Evolutionary conservation across 1,140 invertebrate species (phyloP).

Genomic region (Sweltsa coloradensis): DNA sequence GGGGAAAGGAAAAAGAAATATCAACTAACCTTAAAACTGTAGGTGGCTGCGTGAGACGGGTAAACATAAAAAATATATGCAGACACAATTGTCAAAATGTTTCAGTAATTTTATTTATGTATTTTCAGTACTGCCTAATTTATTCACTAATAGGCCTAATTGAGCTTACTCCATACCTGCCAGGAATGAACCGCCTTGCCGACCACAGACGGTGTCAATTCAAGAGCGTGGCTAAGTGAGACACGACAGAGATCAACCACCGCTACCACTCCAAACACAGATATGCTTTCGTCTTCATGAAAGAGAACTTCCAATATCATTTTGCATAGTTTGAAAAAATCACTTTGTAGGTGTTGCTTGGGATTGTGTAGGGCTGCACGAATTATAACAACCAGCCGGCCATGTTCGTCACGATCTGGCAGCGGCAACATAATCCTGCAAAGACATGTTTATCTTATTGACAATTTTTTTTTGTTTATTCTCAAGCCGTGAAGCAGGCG

Average conservation of each 20-base stretch:
- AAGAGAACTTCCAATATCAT: slow-evolving; percentile 19
- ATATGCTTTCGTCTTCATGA: slow-evolving; percentile 33
- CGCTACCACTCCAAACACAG: slow-evolving; percentile 42
- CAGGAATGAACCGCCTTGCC: slow-evolving; percentile 45
- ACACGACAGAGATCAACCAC: slow-evolving; percentile 46
- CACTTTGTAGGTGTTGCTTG: slow-evolving; percentile 34
- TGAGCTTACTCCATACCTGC: no score
- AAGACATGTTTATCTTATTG: no score
- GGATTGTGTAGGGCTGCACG: slow-evolving; percentile 42
- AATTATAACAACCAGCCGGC: slow-evolving; percentile 40
- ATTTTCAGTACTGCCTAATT: no score
- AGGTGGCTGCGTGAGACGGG: no score
- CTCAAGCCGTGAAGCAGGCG: no score
- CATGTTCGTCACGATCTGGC: slow-evolving; percentile 33
- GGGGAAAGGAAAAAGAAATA: no score
- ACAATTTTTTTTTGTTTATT: no score
- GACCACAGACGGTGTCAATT: slow-evolving; percentile 41
- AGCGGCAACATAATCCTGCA: slow-evolving; percentile 43
- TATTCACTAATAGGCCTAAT: no score
- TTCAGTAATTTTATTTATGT: no score
- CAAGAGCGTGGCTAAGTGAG: slow-evolving; percentile 41
- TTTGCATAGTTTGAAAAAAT: slow-evolving; percentile 40
- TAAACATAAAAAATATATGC: no score
- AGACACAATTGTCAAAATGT: no score
- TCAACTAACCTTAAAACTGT: no score